Evolutionary conservation across 2,113 vertebrate genomes (phyloP).

Genomic region (Anser brachyrhynchus): DNA sequence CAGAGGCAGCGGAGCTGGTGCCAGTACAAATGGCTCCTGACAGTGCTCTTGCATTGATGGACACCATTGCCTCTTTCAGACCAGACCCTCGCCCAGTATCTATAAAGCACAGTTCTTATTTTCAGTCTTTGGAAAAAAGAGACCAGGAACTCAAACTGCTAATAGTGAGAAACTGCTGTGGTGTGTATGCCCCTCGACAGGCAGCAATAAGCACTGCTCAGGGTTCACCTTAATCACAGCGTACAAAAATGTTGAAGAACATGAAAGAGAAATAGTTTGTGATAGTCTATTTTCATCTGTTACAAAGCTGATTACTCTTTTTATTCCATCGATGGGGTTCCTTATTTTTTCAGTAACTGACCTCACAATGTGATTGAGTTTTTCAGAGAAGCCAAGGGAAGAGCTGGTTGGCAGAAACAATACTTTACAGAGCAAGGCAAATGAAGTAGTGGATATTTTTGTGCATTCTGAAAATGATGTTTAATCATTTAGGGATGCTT

Average conservation of each 20-base stretch:
- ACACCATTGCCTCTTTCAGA: not conserved
- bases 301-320: not conserved
- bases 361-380: not conserved
- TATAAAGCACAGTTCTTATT: not conserved
- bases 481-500: not conserved
- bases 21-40: not conserved
- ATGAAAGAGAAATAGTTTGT: not conserved
- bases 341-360: not conserved
- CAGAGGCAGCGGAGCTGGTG: not conserved
- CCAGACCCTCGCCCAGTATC: not conserved
- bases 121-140: not conserved
- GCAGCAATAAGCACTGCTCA: not conserved
- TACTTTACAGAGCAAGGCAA: not conserved
- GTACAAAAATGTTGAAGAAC: not conserved
- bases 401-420: not conserved
- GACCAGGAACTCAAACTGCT: not conserved
- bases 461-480: conserved; percentile 1
- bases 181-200: not conserved
- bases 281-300: not conserved
- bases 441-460: not conserved
- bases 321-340: not conserved
- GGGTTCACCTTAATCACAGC: not conserved
- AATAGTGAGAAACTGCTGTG: not conserved
- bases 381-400: not conserved
- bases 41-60: not conserved